Evolutionary conservation across 2,113 vertebrate genomes (phyloP).

Genomic region (Cottus gobio): DNA sequence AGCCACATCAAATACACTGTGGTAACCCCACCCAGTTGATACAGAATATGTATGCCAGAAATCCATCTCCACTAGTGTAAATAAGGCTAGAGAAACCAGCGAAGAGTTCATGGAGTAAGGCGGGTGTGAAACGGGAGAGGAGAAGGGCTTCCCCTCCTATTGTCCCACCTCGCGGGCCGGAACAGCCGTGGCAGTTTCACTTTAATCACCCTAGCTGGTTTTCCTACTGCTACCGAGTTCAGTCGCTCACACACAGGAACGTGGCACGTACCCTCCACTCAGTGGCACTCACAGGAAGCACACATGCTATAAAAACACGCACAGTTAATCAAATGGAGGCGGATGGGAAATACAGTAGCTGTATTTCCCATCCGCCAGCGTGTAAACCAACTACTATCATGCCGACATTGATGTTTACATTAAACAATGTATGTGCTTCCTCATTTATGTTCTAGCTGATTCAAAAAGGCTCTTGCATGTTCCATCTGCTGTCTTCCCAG

Average conservation of each 20-base stretch:
- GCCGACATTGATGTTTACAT: conserved; percentile 2
- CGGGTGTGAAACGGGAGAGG: conserved; percentile 74
- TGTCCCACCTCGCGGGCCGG: conserved; percentile 72
- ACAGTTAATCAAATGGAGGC: conserved; percentile 46
- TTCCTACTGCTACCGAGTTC: conserved; percentile 74
- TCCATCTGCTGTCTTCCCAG: background rate
- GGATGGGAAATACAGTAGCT: no score
- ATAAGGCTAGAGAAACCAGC: conserved; percentile 14
- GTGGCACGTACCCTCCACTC: background rate
- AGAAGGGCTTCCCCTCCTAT: conserved; percentile 67
- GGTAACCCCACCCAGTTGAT: conserved; percentile 14
- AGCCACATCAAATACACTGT: conserved; percentile 47
- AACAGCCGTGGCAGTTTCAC: conserved; percentile 71
- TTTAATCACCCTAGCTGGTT: conserved; percentile 73
- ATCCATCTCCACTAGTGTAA: conserved; percentile 3
- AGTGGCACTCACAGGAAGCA: conserved; percentile 27
- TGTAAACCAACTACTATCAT: background rate
- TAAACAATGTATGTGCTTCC: conserved; percentile 20
- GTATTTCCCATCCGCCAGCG: conserved; percentile 28
- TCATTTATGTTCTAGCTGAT: conserved; percentile 11
- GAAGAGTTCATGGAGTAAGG: conserved; percentile 36
- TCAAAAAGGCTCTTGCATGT: background rate
- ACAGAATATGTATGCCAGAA: background rate
- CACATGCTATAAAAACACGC: conserved; percentile 27
- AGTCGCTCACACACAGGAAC: conserved; percentile 30